A percentile compares a stretch with the other conserved stretches of the same genome.
Conservation (phyloP, 2,888 invertebrate species). For the Seira musarum region DNA sequence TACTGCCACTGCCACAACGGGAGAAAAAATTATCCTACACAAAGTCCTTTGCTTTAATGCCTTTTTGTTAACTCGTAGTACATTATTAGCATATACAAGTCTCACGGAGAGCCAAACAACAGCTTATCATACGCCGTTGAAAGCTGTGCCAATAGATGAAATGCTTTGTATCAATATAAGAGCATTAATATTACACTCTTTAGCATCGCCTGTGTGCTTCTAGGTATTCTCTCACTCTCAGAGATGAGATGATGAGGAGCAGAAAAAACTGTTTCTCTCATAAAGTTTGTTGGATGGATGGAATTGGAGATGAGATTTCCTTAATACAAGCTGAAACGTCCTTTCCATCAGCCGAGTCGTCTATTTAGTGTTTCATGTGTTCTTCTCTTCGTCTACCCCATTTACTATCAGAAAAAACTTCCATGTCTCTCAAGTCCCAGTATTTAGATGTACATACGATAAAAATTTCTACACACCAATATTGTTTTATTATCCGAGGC, state of each 20-base stretch:
- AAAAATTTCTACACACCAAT: background rate
- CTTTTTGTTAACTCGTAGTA: too few species aligned
- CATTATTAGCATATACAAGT: too few species aligned
- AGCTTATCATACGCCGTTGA: slow-evolving; percentile 22
- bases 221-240: too few species aligned
- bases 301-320: slow-evolving; percentile 49
- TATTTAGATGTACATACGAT: slow-evolving; percentile 1
- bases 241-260: background rate
- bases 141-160: too few species aligned
- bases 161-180: too few species aligned
- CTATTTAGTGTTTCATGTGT: slow-evolving; percentile 19
- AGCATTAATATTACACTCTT: too few species aligned
- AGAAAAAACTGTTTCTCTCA: slow-evolving; percentile 30
- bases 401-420: background rate
- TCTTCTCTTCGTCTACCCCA: background rate
- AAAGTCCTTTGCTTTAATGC: slow-evolving; percentile 20
- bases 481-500: background rate
- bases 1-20: slow-evolving; percentile 32
- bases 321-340: slow-evolving; percentile 21
- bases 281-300: slow-evolving; percentile 22
- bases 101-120: background rate
- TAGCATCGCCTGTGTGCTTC: too few species aligned
- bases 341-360: slow-evolving; percentile 40
- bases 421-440: background rate
- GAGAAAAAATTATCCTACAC: slow-evolving; percentile 13